A percentile compares a stretch with the other conserved stretches of the same genome.
phyloP scores from a whole-genome alignment of 2,113 vertebrate genomes.

The Misgurnus mizolepis region DNA sequence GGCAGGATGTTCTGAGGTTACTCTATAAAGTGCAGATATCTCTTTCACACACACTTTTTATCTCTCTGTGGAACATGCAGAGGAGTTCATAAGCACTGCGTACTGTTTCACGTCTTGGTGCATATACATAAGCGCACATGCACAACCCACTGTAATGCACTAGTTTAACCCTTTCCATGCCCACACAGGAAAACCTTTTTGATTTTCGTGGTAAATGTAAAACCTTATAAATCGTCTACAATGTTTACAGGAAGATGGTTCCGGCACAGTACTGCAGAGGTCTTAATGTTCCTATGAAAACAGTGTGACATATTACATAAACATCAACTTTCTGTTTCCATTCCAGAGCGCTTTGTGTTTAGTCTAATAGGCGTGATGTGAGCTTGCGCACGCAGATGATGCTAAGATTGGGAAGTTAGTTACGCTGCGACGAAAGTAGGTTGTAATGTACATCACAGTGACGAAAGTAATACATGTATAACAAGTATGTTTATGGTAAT shows the following conservation, averaged over 20 bases:
- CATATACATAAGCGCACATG: slow-evolving; percentile 16
- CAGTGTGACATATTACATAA: slow-evolving; percentile 24
- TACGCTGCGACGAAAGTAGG: slow-evolving; percentile 11
- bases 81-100: slow-evolving; percentile 63
- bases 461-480: too few relatives aligned
- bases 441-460: not conserved
- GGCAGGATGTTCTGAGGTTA: slow-evolving; percentile 33
- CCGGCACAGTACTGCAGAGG: slow-evolving; percentile 19
- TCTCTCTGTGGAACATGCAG: slow-evolving; percentile 71
- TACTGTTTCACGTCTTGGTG: slow-evolving; percentile 57
- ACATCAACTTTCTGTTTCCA: slow-evolving; percentile 37
- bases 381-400: slow-evolving; percentile 20
- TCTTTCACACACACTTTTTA: slow-evolving; percentile 28
- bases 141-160: slow-evolving; percentile 48
- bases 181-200: slow-evolving; percentile 66
- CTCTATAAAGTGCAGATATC: slow-evolving; percentile 38
- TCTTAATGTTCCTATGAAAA: slow-evolving; percentile 37
- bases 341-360: slow-evolving; percentile 25
- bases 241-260: slow-evolving; percentile 45
- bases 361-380: slow-evolving; percentile 24
- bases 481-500: too few relatives aligned
- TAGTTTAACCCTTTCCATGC: slow-evolving; percentile 70
- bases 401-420: slow-evolving; percentile 40
- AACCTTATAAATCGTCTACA: slow-evolving; percentile 5
- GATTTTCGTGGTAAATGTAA: slow-evolving; percentile 22